phyloP scores from a whole-genome alignment of 2,888 invertebrate species.

The Aspidiotus rigidus region DNA sequence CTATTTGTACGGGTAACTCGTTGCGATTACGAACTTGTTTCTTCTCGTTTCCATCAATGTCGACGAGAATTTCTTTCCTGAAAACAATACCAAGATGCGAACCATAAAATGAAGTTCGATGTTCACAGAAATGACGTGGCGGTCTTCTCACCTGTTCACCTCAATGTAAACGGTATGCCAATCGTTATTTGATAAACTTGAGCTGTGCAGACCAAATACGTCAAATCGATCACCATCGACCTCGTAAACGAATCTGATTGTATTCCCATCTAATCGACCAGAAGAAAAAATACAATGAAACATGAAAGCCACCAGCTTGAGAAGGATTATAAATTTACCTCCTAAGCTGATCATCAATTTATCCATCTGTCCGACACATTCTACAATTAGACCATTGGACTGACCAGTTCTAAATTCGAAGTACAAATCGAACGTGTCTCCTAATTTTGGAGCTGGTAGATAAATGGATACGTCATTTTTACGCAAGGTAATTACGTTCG shows the following conservation, averaged over 20 bases:
- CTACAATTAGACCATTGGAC: slow-evolving; percentile 79
- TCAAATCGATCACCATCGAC: slow-evolving; percentile 84
- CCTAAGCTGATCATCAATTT: slow-evolving; percentile 79
- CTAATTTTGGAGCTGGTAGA: slow-evolving; percentile 80
- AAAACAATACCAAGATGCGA: background rate
- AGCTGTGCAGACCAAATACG: slow-evolving; percentile 76
- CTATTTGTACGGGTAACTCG: slow-evolving; percentile 76
- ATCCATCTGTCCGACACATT: slow-evolving; percentile 79
- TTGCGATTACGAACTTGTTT: slow-evolving; percentile 71
- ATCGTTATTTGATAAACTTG: slow-evolving; percentile 72
- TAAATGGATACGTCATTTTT: slow-evolving; percentile 80
- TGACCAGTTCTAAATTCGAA: slow-evolving; percentile 90
- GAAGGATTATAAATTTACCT: slow-evolving; percentile 41
- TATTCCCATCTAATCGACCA: slow-evolving; percentile 57
- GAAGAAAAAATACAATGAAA: background rate
- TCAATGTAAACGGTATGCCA: slow-evolving; percentile 96
- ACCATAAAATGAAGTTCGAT: slow-evolving; percentile 12
- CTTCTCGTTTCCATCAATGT: slow-evolving; percentile 78
- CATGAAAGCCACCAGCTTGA: background rate
- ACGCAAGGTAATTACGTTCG: slow-evolving; percentile 89
- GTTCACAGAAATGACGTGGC: background rate
- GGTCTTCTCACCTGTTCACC: slow-evolving; percentile 60
- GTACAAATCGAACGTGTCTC: slow-evolving; percentile 92
- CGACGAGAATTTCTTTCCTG: slow-evolving; percentile 80
- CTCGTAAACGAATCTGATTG: slow-evolving; percentile 85